Evolutionary conservation across 2,888 invertebrate genomes (phyloP).

Genomic region (Drosophila atroscutellata): DNA sequence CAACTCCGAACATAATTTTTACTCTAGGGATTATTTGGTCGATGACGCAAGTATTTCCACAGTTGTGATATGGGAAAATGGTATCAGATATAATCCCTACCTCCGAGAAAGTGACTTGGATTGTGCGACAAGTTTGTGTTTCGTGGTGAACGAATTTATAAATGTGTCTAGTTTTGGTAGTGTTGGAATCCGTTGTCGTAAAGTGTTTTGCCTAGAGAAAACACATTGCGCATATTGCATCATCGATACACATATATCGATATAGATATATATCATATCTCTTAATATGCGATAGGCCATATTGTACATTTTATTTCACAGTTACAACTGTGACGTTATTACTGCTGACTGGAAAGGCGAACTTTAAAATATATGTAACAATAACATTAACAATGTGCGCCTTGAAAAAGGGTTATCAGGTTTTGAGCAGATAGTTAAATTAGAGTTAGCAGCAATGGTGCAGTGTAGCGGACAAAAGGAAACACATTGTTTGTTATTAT

Average conservation of each 20-base stretch:
- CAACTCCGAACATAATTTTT: background rate
- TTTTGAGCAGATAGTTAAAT: background rate
- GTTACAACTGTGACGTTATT: background rate
- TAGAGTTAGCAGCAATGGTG: background rate
- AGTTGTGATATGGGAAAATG: background rate
- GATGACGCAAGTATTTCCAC: background rate
- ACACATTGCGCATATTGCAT: background rate
- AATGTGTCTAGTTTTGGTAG: background rate
- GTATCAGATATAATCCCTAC: background rate
- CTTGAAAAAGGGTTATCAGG: background rate
- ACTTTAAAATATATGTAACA: background rate
- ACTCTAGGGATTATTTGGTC: background rate
- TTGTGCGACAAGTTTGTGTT: background rate
- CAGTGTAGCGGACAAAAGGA: background rate
- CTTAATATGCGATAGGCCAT: background rate
- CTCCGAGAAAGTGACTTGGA: background rate
- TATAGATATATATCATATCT: background rate
- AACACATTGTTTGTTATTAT: background rate
- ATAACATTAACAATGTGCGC: background rate
- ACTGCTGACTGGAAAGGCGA: no score
- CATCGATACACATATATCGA: conserved; percentile 4
- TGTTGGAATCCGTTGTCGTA: background rate
- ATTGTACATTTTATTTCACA: background rate
- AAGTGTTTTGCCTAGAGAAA: background rate
- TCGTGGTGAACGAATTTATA: background rate